These are phyloP conservation scores for Elegia similella DNA, from an alignment of 2,888 invertebrate genomes.

Conservation along the genomic window DNA sequence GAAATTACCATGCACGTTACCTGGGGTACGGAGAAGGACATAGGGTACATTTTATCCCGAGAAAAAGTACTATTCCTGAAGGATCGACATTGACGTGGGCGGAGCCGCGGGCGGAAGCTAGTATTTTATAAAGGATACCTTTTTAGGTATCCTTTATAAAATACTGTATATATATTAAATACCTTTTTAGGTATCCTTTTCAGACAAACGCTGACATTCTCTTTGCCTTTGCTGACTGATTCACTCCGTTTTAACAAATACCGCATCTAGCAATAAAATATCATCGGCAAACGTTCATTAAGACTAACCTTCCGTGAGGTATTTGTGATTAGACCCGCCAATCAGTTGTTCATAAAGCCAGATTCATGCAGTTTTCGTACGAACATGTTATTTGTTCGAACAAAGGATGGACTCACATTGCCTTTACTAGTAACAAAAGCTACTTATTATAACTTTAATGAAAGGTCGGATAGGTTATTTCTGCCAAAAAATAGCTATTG, in stretches of 20 bases:
- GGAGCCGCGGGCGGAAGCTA: too few relatives aligned
- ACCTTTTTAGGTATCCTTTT: too few relatives aligned
- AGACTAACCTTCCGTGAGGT: conserved; percentile 29
- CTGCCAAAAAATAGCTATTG: not conserved
- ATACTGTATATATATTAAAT: too few relatives aligned
- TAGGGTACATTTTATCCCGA: too few relatives aligned
- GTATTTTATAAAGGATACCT: too few relatives aligned
- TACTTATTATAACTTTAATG: not conserved
- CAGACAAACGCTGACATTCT: too few relatives aligned
- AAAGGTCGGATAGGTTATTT: not conserved
- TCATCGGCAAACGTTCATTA: conserved; percentile 12
- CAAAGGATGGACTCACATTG: conserved; percentile 7
- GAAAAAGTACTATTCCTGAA: too few relatives aligned
- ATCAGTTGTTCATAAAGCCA: conserved; percentile 25
- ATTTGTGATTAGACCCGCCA: conserved; percentile 34
- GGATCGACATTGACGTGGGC: too few relatives aligned
- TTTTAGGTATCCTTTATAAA: too few relatives aligned
- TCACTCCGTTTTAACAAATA: not conserved
- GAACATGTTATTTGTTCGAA: conserved; percentile 1
- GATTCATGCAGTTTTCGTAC: conserved; percentile 15
- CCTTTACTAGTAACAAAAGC: not conserved
- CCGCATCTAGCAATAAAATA: not conserved
- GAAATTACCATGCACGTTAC: too few relatives aligned
- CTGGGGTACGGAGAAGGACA: too few relatives aligned
- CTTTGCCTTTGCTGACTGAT: not conserved